These are phyloP conservation scores for Amphipoea oculea DNA, from an alignment of 2,888 invertebrate species.

Conservation along the genomic window DNA sequence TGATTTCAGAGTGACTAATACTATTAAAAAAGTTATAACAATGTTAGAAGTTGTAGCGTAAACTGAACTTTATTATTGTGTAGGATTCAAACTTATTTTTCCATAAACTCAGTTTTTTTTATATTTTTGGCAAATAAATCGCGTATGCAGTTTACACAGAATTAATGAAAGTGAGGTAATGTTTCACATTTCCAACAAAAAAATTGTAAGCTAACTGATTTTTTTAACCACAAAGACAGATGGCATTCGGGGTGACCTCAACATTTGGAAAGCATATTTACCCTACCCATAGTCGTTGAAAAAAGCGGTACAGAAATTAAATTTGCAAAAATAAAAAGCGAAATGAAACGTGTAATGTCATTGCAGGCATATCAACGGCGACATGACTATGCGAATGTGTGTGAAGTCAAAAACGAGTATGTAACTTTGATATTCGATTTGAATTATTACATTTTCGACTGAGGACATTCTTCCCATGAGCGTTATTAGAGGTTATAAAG, in stretches of 20 bases:
- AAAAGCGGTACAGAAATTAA: constrained; percentile 52
- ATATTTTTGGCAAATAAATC: no score
- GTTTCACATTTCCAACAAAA: constrained; percentile 13
- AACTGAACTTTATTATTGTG: no score
- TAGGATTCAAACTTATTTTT: no score
- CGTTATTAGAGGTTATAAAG: constrained; percentile 8
- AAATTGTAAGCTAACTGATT: constrained; percentile 30
- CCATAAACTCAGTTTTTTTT: no score
- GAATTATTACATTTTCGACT: constrained; percentile 26
- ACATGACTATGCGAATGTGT: constrained; percentile 31
- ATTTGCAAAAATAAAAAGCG: constrained; percentile 49
- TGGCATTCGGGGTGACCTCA: constrained; percentile 50
- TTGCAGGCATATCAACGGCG: constrained; percentile 40
- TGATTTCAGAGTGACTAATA: no score
- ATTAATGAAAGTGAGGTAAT: neutral
- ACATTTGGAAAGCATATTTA: constrained; percentile 53
- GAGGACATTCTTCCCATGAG: neutral
- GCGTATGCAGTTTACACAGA: neutral
- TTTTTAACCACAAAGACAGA: constrained; percentile 54
- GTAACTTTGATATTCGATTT: constrained; percentile 53
- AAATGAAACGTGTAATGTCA: constrained; percentile 49
- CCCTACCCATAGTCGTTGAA: constrained; percentile 20
- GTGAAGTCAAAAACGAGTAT: constrained; percentile 31
- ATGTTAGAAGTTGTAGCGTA: no score
- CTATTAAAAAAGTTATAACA: no score